Evolutionary conservation across 23 tunicate genomes (phyloP).

Genomic region (Phallusia fumigata): DNA sequence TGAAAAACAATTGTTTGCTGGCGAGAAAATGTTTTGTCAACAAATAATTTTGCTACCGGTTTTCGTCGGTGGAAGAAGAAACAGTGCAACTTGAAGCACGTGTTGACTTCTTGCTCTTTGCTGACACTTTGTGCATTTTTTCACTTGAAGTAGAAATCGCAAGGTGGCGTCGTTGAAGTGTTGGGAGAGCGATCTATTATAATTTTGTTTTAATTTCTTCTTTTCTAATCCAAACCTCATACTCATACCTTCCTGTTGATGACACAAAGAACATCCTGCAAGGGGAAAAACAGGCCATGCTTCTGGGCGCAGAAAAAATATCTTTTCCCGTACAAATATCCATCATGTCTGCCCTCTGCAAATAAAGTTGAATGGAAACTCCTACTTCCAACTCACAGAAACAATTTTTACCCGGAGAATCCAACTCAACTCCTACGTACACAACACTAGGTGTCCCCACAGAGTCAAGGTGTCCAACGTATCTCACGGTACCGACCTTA

Average conservation of each 20-base stretch:
- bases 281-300: constrained; percentile 63
- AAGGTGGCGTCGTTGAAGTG: constrained; percentile 6
- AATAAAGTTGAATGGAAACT: not conserved
- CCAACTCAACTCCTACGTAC: constrained; percentile 80
- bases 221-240: too few species aligned
- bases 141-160: not conserved
- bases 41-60: not conserved
- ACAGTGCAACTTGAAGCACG: not conserved
- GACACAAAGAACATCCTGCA: constrained; percentile 70
- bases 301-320: constrained; percentile 70
- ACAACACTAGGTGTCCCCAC: constrained; percentile 76
- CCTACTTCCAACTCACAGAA: not conserved
- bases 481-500: constrained; percentile 58
- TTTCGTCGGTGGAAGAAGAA: not conserved
- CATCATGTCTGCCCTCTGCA: constrained; percentile 75
- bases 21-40: not conserved
- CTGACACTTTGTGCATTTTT: not conserved
- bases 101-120: not conserved
- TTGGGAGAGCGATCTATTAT: not conserved
- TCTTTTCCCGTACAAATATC: constrained; percentile 66
- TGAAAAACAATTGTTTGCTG: not conserved
- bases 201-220: not conserved
- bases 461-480: constrained; percentile 85
- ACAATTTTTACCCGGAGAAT: constrained; percentile 38
- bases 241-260: constrained; percentile 33